Evolutionary conservation across 2,797 vertebrate species (phyloP), one percentile per base, ranked within the genome.

Genomic region (Darevskia nairensis): DNA sequence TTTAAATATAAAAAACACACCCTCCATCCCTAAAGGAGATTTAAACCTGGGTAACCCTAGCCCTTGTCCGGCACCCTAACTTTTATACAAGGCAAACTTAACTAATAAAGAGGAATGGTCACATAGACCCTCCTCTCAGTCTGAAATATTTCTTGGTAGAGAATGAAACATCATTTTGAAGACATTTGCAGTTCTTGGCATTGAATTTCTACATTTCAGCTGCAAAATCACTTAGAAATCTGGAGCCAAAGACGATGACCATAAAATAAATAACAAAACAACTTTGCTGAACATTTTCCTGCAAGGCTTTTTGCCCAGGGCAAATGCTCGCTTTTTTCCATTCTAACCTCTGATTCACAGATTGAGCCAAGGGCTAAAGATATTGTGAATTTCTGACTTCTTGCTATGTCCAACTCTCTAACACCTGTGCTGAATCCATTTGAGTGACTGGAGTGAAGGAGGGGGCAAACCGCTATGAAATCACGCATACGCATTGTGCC

Each of bases 241-340:
- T 44, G 87, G 88, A 69, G 44, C 0, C 0, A 94, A 77, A 86
- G 17, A 71, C 3, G 2, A 6, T 77, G 23, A 32, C 41, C 19
- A 32, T 59, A 66, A 21, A 17, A 17, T 35, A 35, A 74, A 19
- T 59, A 25, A 64, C 39, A 44, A 25, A 3, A 71, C 25, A 55
- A 46, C 69, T 86, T 86, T 29, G 50, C 66, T 79, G 25, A 64
- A 86, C 1, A 71, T 61, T 15, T 41, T 76, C 68, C 77, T 74
- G 72, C 44, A 29, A 90, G 85, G 23, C 59, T 61, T 83, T 29
- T 46, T 69, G 61, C 46, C 85, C 71, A 68, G 0, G 0, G 32
- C 50, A 88, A 83, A 61, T 50, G 78, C 23, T 72, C 85, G 71
- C 86, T 90, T 85, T 87, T 86, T 87, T 86, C 89, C 80, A 39